Evolutionary conservation across 2,888 invertebrate genomes (phyloP).

Genomic region (Phlogophora meticulosa): DNA sequence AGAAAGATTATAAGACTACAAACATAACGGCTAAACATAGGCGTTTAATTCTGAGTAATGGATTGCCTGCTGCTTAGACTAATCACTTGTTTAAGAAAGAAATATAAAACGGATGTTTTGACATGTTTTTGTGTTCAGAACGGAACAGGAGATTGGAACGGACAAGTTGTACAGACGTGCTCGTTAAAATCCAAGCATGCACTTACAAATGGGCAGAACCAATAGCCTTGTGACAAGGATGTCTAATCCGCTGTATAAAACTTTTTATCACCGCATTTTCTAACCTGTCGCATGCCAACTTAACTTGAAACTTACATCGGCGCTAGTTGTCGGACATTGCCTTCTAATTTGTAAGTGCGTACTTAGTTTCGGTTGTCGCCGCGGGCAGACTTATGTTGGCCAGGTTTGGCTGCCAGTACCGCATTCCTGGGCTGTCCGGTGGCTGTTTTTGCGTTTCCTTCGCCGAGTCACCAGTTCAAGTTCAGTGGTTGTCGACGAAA

Average conservation of each 20-base stretch:
- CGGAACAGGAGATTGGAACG: constrained; percentile 56
- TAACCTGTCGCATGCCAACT: constrained; percentile 44
- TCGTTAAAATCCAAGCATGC: constrained; percentile 49
- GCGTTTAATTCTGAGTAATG: not conserved
- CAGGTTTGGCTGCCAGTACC: constrained; percentile 59
- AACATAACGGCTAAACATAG: not conserved
- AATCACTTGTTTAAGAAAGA: constrained; percentile 12
- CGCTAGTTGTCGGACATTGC: constrained; percentile 40
- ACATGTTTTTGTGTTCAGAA: constrained; percentile 42
- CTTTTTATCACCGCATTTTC: constrained; percentile 59
- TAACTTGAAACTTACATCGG: constrained; percentile 31
- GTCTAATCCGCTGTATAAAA: constrained; percentile 44
- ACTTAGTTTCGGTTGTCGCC: constrained; percentile 46
- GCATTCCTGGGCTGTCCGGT: constrained; percentile 79
- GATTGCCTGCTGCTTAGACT: not conserved
- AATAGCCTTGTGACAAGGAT: constrained; percentile 60
- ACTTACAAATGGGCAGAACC: constrained; percentile 52
- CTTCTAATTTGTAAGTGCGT: constrained; percentile 10
- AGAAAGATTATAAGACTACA: not conserved
- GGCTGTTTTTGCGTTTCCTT: constrained; percentile 81
- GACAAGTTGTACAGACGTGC: constrained; percentile 41
- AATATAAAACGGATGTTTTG: constrained; percentile 54
- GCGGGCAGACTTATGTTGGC: constrained; percentile 19
- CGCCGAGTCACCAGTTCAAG: constrained; percentile 67
- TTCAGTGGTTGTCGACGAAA: constrained; percentile 63